Evolutionary conservation across 2,113 vertebrate species (phyloP).

Genomic region (Chaetodon auriga): DNA sequence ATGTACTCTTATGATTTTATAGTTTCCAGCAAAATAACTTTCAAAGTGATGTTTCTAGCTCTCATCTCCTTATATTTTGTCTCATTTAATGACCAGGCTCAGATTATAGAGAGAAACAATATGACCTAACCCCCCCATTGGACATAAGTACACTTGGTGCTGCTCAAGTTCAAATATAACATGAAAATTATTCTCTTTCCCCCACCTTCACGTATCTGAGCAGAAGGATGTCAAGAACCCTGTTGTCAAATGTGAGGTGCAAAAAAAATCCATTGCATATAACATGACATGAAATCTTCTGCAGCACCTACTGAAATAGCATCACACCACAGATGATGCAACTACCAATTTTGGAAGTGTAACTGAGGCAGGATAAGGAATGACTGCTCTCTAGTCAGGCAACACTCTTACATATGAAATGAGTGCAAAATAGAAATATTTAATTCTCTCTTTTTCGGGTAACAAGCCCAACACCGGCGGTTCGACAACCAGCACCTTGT

Average conservation of each 20-base stretch:
- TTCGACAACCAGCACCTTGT: not conserved
- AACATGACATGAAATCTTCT: constrained; percentile 17
- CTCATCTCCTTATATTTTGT: not conserved
- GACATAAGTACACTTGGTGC: not conserved
- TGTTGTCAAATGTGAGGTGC: not conserved
- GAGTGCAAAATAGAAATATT: constrained; percentile 5
- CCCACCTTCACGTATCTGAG: not conserved
- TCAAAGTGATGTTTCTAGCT: not conserved
- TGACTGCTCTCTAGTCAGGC: not conserved
- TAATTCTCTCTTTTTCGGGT: not conserved
- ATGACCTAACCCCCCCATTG: not conserved
- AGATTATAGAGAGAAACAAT: not conserved
- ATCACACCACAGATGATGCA: constrained; percentile 23
- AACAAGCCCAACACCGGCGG: not conserved
- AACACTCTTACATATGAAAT: not conserved
- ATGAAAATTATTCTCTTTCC: not conserved
- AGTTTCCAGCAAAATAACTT: not conserved
- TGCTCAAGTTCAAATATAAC: not conserved
- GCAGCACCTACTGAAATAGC: constrained; percentile 14
- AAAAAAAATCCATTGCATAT: not conserved
- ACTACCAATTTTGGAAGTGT: not conserved
- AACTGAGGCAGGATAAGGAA: constrained; percentile 22
- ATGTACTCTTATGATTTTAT: not conserved
- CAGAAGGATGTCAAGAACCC: not conserved
- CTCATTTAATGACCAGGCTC: not conserved